These are phyloP conservation scores for Amorpha juglandis DNA, from an alignment of 2,888 invertebrate genomes.

Conservation along the genomic window DNA sequence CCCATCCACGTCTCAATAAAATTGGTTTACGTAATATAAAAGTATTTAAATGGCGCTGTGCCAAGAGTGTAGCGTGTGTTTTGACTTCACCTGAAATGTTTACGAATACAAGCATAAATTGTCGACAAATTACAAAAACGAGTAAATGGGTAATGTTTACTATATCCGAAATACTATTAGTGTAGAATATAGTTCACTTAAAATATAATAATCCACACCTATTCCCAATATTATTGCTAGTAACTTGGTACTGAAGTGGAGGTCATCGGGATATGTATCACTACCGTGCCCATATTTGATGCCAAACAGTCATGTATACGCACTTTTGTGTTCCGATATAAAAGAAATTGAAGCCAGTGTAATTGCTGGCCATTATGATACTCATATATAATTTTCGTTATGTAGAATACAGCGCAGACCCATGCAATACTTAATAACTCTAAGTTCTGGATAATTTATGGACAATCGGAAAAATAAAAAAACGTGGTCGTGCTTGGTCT, in stretches of 20 bases:
- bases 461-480: background rate
- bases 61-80: background rate
- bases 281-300: too few relatives aligned
- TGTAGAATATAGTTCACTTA: background rate
- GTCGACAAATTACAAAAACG: background rate
- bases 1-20: background rate
- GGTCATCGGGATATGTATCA: too few relatives aligned
- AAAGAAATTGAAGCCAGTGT: too few relatives aligned
- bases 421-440: too few relatives aligned
- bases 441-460: too few relatives aligned
- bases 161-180: background rate
- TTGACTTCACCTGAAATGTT: constrained; percentile 9
- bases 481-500: constrained; percentile 31
- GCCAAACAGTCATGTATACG: too few relatives aligned
- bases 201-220: background rate
- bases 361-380: too few relatives aligned
- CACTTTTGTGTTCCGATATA: too few relatives aligned
- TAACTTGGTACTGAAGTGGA: background rate
- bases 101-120: constrained; percentile 17
- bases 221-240: background rate
- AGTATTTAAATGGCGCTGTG: background rate
- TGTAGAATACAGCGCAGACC: too few relatives aligned
- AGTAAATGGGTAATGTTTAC: background rate
- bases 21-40: background rate
- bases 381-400: too few relatives aligned